phyloP scores from a whole-genome alignment of 2,113 vertebrate genomes.

The Pycnonotus jocosus region DNA sequence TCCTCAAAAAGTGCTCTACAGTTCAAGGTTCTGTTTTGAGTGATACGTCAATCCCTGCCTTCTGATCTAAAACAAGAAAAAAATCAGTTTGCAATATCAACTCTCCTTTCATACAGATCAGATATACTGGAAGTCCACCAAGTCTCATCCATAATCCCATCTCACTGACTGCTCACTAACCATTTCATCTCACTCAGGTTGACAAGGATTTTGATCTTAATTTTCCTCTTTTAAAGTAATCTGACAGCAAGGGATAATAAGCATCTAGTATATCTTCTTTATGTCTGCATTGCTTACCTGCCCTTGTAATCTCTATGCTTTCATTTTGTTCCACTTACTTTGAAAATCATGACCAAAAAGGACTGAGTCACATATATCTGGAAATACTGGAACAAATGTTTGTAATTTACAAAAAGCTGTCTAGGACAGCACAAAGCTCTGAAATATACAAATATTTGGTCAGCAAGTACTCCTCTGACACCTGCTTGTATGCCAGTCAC shows the following conservation, averaged over 20 bases:
- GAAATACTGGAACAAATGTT: not conserved
- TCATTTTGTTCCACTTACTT: not conserved
- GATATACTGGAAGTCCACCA: not conserved
- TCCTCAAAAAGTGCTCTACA: not conserved
- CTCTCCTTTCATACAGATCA: not conserved
- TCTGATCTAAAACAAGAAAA: not conserved
- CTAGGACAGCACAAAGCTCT: not conserved
- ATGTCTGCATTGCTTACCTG: not conserved
- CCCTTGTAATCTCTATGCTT: not conserved
- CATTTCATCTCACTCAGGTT: not conserved
- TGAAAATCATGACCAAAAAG: not conserved
- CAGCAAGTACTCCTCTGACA: not conserved
- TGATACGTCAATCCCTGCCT: not conserved
- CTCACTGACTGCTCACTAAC: not conserved
- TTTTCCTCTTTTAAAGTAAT: not conserved
- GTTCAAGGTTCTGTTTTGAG: not conserved
- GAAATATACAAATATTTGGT: not conserved
- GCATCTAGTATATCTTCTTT: not conserved
- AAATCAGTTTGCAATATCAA: not conserved
- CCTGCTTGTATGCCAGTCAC: not conserved
- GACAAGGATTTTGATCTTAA: not conserved
- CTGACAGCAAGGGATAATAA: not conserved
- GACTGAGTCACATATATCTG: not conserved
- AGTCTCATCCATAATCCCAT: not conserved
- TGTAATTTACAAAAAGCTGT: not conserved